A percentile compares a stretch with the other conserved stretches of the same genome.
Evolutionary conservation across 1,140 invertebrate species (phyloP).

Genomic region (Phthorimaea operculella): DNA sequence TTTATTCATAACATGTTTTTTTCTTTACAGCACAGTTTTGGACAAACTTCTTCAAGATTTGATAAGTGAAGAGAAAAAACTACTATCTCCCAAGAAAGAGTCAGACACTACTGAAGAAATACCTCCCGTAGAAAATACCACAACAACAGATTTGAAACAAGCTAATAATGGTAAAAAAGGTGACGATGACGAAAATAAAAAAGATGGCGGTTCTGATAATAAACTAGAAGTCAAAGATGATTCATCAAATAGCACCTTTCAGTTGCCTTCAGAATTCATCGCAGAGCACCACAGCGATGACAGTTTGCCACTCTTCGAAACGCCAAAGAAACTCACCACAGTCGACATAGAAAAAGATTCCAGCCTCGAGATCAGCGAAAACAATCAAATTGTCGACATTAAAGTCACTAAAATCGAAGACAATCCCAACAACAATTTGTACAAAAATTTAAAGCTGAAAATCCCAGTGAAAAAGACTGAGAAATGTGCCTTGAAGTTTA

Average conservation of each 20-base stretch:
- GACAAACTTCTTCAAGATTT: no score
- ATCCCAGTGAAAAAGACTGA: conserved; percentile 19
- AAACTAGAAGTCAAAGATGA: conserved; percentile 8
- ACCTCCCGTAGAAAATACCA: no score
- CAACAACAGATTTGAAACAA: no score
- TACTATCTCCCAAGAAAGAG: no score
- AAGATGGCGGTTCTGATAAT: no score
- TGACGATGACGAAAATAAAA: no score
- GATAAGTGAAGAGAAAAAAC: no score
- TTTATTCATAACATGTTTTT: no score
- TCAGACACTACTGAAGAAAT: no score
- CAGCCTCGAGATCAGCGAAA: conserved; percentile 40
- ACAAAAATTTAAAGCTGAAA: conserved; percentile 13
- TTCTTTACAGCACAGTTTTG: no score
- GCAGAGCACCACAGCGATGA: conserved; percentile 16
- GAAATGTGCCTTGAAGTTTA: conserved; percentile 37
- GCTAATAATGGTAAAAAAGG: no score
- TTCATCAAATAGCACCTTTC: conserved; percentile 16
- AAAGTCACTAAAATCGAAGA: conserved; percentile 26
- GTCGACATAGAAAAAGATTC: conserved; percentile 36
- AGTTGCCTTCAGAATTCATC: conserved; percentile 20
- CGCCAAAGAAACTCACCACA: conserved; percentile 32
- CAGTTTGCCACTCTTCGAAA: conserved; percentile 19
- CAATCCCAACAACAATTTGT: conserved; percentile 1
- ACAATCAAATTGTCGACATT: conserved; percentile 33